Evolutionary conservation across 2,113 vertebrate genomes (phyloP), one percentile per base, ranked within the genome.

Genomic region (Atrichornis clamosus): DNA sequence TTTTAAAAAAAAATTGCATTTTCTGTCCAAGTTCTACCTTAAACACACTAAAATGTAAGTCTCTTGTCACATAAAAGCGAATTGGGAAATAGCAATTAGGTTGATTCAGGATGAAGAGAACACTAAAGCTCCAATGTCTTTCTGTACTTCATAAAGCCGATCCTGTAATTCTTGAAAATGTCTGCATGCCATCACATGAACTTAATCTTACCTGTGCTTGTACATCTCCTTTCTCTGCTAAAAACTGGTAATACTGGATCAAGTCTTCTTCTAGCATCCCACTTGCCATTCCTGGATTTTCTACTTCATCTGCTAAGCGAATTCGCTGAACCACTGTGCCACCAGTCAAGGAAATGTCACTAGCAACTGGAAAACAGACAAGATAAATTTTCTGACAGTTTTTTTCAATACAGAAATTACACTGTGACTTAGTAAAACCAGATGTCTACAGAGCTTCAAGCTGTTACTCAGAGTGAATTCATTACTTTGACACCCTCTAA

Each of bases 211-310:
- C 99, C 99, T 99, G 99, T 46, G 99, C 99, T 97, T 99, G 99
- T 33, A 99, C 99, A n/a, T 99, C 99, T 78, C 99, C 99, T 68
- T 99, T 99, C 97, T 99, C 99, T 67, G 99, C 99, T 88, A 99
- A 97, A 91, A 99, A 99, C 96, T 99, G 99, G 80, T 99, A 99
- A 97, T 99, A 99, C 76, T 99, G 99, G 97, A 99, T 99, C 79
- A 99, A 97, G 88, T 99, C 99, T 96, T 99, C 99, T 96, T 99
- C 99, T 59, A 99, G 97, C 99, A 99, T 99, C 14, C 99, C 99
- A 81, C 98, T 99, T 95, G 98, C 98, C 95, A 99, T 99, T 58
- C 99, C 99, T 1, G 99, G 99, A 96, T 99, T 99, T 97, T 99
- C 99, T 78, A 99, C 97, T 95, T 99, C 99, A 63, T 99, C 99